Conservation (phyloP, 2,113 vertebrate species). For the Melanerpes formicivorus region DNA sequence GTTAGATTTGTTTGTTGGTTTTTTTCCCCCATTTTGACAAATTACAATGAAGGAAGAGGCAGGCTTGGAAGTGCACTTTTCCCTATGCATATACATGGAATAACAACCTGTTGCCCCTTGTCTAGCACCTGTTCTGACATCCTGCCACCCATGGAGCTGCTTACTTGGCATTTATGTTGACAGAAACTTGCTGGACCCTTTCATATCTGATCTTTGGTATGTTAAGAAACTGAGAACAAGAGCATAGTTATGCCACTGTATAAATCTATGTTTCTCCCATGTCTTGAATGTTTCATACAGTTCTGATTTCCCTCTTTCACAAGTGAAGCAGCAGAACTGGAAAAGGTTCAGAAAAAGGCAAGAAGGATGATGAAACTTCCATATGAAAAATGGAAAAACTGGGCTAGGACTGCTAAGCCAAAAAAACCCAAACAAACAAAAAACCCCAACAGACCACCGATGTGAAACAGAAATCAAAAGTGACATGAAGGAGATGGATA, state of each 20-base stretch:
- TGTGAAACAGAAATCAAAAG: conserved; percentile 17
- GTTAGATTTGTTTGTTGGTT: neutral
- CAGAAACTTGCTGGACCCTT: conserved; percentile 1
- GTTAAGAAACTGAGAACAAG: neutral
- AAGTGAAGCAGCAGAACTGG: neutral
- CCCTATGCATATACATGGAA: neutral
- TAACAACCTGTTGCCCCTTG: neutral
- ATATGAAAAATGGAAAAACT: neutral
- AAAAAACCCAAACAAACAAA: neutral
- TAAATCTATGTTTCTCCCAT: neutral
- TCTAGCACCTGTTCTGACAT: neutral
- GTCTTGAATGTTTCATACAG: neutral
- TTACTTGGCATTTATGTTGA: neutral
- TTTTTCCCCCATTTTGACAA: neutral
- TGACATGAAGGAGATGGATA: neutral
- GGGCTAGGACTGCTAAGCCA: neutral
- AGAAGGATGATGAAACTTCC: neutral
- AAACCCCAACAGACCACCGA: neutral
- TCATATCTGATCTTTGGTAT: neutral
- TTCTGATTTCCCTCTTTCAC: conserved; percentile 11
- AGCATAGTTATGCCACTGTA: neutral
- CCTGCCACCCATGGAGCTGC: neutral
- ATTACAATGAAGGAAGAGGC: neutral
- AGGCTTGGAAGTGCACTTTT: neutral
- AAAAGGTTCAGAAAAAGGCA: conserved; percentile 14